Evolutionary conservation across 2,888 invertebrate species (phyloP), one percentile per base, ranked within the genome.

Genomic region (Eurois occulta): DNA sequence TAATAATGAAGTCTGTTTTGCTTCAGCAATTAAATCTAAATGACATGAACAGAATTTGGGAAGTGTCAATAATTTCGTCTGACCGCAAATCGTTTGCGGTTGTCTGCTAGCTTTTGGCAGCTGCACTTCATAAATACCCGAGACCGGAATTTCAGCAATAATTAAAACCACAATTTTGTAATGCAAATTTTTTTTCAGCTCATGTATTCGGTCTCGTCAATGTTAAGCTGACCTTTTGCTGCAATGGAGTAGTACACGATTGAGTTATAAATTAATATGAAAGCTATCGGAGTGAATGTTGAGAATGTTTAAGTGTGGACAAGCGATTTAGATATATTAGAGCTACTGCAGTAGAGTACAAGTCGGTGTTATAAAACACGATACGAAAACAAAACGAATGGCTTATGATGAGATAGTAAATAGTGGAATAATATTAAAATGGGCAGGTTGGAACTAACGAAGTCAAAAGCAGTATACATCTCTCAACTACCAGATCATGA

Each of bases 111-210:
- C 48, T 77, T 82, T 73, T 86, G 74, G 58, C 86, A 85, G 72
- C 66, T 72, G 74, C 74, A 72, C 68, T 82, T 71, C 77, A 78
- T 69, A 68, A 77, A 85, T 73, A 85, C 46, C 38, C 43, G 72
- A 66, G 65, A 74, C 74, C 78, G 72, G 68, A 72, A 82, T 74
- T 82, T 85, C 65, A 43, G 46, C 73, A 82, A 84, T 69, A 84
- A 84, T 72, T 46, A 72, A 86, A 82, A 86, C 86, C 83, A 72
- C 82, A 77, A 85, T 74, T 71, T 66, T 48, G 67, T 60, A n/a
- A n/a, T n/a, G n/a, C n/a, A n/a, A n/a, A n/a, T n/a, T n/a, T n/a
- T n/a, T n/a, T n/a, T n/a, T n/a, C n/a, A 60, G 64, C 68, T 71
- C 73, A 82, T 82, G 86, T 82, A 82, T 58, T 81, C 48, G n/a